phyloP scores from a whole-genome alignment of 2,888 invertebrate genomes.

The Lottia scabra region DNA sequence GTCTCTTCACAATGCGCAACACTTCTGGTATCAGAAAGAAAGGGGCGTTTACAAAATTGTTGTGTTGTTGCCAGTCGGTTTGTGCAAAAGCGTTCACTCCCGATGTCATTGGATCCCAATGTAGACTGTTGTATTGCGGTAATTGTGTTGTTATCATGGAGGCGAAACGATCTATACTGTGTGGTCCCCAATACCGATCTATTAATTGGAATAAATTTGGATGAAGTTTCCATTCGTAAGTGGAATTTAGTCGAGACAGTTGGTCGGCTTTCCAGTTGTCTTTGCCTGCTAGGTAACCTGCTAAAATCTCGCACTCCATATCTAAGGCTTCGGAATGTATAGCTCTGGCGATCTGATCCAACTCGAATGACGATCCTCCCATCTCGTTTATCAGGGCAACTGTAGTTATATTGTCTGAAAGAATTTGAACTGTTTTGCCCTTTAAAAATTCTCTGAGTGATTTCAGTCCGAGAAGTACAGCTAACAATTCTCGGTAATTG shows the following conservation, averaged over 20 bases:
- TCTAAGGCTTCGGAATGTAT: neutral
- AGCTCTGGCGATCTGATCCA: neutral
- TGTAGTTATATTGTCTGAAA: slow-evolving; percentile 7
- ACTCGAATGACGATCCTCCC: neutral
- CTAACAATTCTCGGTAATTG: neutral
- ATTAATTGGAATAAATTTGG: neutral
- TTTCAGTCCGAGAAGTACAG: slow-evolving; percentile 5
- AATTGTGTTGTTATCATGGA: neutral
- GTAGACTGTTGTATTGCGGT: slow-evolving; percentile 3
- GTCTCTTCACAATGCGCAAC: neutral
- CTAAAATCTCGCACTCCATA: neutral
- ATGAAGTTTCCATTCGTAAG: slow-evolving; percentile 2
- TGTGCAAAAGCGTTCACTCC: neutral
- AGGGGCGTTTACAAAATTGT: slow-evolving; percentile 6
- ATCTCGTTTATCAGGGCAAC: neutral
- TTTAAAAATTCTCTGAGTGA: neutral
- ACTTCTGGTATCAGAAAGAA: slow-evolving; percentile 1
- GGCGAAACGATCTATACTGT: slow-evolving; percentile 5
- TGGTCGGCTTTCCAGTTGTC: neutral
- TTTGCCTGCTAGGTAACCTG: neutral
- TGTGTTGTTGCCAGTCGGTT: neutral
- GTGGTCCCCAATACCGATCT: slow-evolving; percentile 9
- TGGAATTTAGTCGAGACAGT: neutral
- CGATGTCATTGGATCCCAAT: neutral
- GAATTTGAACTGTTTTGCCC: slow-evolving; percentile 6